These are phyloP conservation scores for Australoheros scitulus DNA, from an alignment of 2,113 vertebrate genomes.

Conservation along the genomic window DNA sequence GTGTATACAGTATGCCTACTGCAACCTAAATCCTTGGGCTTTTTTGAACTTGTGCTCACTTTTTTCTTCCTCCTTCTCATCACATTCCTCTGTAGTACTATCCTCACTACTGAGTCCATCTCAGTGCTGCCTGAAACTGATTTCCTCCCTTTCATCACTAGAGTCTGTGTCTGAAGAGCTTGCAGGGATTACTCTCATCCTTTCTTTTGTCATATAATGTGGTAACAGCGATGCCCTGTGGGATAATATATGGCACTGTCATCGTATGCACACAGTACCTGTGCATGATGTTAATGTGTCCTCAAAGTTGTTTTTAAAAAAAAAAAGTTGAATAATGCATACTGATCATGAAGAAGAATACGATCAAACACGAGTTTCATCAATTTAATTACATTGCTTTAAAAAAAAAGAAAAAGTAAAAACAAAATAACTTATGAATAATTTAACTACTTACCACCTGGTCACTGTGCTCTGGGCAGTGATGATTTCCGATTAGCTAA, in stretches of 20 bases:
- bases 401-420: too few relatives aligned
- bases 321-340: neutral
- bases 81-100: neutral
- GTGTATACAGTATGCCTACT: neutral
- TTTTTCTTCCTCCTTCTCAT: neutral
- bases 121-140: neutral
- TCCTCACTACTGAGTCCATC: neutral
- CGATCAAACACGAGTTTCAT: neutral
- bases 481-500: too few relatives aligned
- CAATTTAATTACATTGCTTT: neutral
- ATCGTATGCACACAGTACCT: neutral
- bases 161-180: neutral
- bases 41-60: neutral
- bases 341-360: neutral
- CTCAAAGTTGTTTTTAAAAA: neutral
- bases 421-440: too few relatives aligned
- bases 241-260: neutral
- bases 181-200: neutral
- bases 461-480: too few relatives aligned
- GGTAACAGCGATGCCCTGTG: neutral
- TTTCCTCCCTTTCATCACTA: conserved; percentile 7
- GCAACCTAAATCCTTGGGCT: neutral
- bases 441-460: too few relatives aligned
- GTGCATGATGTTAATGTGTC: neutral
- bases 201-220: neutral